phyloP scores from a whole-genome alignment of 2,888 invertebrate genomes.

The Andricus quercusramuli region DNA sequence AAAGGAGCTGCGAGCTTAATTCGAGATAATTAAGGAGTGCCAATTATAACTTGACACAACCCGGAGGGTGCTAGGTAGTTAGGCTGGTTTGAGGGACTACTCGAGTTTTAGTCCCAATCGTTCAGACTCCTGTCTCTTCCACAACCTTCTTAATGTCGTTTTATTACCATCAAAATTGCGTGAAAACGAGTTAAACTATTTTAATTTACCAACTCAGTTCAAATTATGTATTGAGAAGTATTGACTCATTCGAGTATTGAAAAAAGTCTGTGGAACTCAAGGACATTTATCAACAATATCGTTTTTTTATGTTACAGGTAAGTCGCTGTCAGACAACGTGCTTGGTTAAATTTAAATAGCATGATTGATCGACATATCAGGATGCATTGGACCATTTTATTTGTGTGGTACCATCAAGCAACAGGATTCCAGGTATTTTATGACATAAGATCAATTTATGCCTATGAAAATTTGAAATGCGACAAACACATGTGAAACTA shows the following conservation, averaged over 20 bases:
- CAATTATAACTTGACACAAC: constrained; percentile 68
- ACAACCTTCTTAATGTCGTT: constrained; percentile 23
- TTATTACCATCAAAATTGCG: constrained; percentile 32
- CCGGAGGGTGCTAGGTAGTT: constrained; percentile 15
- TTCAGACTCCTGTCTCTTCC: constrained; percentile 33
- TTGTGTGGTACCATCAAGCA: background rate
- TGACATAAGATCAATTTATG: background rate
- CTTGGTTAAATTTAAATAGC: background rate
- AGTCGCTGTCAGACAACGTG: background rate
- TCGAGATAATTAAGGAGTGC: constrained; percentile 65
- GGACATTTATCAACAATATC: background rate
- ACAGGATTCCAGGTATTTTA: background rate
- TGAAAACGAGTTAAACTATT: background rate
- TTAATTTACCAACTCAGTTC: background rate
- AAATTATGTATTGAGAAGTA: background rate
- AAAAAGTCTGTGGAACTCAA: too few species aligned
- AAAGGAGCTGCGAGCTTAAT: constrained; percentile 59
- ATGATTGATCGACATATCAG: background rate
- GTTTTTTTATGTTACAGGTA: background rate
- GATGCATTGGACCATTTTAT: background rate
- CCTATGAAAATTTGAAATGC: background rate
- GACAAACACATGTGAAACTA: background rate
- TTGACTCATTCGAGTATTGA: too few species aligned
- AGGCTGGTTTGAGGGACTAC: constrained; percentile 9
- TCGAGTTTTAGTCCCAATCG: constrained; percentile 43